These are phyloP conservation scores for Danaus chrysippus DNA, from an alignment of 2,888 invertebrate species.

Conservation along the genomic window DNA sequence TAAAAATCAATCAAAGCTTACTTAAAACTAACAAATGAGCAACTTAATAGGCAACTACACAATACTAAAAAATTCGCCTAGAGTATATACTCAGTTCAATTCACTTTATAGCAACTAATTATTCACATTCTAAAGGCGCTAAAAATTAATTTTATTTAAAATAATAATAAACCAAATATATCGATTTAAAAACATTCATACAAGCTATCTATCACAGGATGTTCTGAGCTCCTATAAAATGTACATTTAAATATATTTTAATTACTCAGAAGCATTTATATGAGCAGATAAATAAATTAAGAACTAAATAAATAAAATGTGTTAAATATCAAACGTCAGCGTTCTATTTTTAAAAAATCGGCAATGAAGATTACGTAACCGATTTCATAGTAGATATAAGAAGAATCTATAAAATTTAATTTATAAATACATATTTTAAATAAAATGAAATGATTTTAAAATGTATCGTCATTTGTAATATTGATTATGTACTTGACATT, in stretches of 20 bases:
- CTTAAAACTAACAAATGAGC: conserved; percentile 6
- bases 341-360: no score
- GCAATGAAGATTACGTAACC: no score
- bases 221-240: conserved; percentile 50
- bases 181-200: conserved; percentile 26
- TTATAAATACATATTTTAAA: no score
- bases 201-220: conserved; percentile 58
- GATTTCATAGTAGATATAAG: no score
- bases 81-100: conserved; percentile 2
- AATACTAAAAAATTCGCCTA: conserved; percentile 8
- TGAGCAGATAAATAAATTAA: conserved; percentile 1
- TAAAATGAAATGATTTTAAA: no score
- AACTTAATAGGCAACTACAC: conserved; percentile 2
- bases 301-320: not conserved
- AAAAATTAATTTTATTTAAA: conserved; percentile 6
- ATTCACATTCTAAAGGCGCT: conserved; percentile 12
- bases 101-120: conserved; percentile 17
- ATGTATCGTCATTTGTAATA: no score
- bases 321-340: no score
- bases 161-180: conserved; percentile 21
- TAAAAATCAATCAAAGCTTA: not conserved
- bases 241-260: conserved; percentile 5
- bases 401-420: no score
- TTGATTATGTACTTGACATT: not conserved
- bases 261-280: conserved; percentile 7